These are phyloP conservation scores for Pygoscelis antarcticus DNA, from an alignment of 2,113 vertebrate species.

Conservation along the genomic window DNA sequence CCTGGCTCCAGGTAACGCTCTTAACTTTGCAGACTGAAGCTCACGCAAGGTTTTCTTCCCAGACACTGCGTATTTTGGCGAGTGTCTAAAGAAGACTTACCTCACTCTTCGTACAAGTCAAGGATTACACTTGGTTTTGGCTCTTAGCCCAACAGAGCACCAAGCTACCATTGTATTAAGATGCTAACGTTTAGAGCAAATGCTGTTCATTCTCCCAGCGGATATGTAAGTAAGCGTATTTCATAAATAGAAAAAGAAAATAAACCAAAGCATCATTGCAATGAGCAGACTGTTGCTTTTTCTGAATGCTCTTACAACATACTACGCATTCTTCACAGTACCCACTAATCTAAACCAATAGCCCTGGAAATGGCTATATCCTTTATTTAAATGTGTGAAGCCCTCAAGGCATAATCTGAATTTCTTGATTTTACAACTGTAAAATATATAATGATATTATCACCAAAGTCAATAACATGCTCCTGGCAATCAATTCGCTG, in stretches of 20 bases:
- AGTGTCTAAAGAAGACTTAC: background rate
- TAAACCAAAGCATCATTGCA: background rate
- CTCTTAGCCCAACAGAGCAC: background rate
- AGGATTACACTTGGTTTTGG: background rate
- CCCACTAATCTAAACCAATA: conserved; percentile 37
- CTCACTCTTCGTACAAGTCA: background rate
- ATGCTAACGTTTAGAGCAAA: background rate
- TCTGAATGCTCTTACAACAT: background rate
- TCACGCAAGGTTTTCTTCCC: background rate
- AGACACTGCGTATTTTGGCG: background rate
- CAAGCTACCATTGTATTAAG: background rate
- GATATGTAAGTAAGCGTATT: background rate
- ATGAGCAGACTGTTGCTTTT: background rate
- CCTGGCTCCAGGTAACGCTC: background rate
- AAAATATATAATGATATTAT: conserved; percentile 64
- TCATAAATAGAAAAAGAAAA: background rate
- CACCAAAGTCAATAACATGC: conserved; percentile 61
- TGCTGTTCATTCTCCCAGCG: background rate
- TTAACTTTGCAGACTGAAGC: background rate
- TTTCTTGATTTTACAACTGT: conserved; percentile 44
- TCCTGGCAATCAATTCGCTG: conserved; percentile 28
- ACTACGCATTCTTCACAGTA: background rate
- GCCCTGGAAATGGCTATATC: conserved; percentile 38
- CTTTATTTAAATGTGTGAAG: conserved; percentile 63
- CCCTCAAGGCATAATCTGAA: conserved; percentile 5